These are phyloP conservation scores for Aphaenogaster ashmeadi DNA, from an alignment of 1,140 invertebrate genomes.

Conservation along the genomic window DNA sequence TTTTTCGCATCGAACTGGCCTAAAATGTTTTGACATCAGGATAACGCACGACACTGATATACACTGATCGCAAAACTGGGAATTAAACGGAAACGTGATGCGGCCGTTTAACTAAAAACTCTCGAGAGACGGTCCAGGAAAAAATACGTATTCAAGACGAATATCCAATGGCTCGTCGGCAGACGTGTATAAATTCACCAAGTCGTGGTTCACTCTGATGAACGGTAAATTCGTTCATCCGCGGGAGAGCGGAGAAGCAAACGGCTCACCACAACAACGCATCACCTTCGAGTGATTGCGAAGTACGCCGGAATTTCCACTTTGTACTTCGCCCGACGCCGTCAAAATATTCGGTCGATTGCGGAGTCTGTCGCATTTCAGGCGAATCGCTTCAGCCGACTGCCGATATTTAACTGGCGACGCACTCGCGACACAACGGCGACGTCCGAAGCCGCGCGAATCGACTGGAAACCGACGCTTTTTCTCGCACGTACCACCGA, in stretches of 20 bases:
- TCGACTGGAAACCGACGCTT: slow-evolving; percentile 18
- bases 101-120: neutral
- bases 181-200: slow-evolving; percentile 5
- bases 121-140: neutral
- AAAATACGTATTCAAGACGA: slow-evolving; percentile 4
- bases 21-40: slow-evolving; percentile 11
- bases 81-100: slow-evolving; percentile 15
- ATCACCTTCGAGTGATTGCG: slow-evolving; percentile 20
- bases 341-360: slow-evolving; percentile 25
- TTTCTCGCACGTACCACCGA: slow-evolving; percentile 22
- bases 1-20: neutral
- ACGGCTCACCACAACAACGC: neutral
- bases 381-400: slow-evolving; percentile 12
- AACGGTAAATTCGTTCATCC: neutral
- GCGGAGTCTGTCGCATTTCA: slow-evolving; percentile 39
- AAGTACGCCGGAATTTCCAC: slow-evolving; percentile 7
- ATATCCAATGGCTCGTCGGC: neutral
- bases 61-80: slow-evolving; percentile 30
- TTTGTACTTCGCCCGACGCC: neutral
- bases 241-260: neutral
- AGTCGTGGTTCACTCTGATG: neutral
- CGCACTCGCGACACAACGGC: slow-evolving; percentile 29
- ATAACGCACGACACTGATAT: slow-evolving; percentile 21
- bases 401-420: neutral
- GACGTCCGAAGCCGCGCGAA: slow-evolving; percentile 47